Conservation (phyloP, 2,888 invertebrate genomes). For the Phyllotreta striolata region DNA sequence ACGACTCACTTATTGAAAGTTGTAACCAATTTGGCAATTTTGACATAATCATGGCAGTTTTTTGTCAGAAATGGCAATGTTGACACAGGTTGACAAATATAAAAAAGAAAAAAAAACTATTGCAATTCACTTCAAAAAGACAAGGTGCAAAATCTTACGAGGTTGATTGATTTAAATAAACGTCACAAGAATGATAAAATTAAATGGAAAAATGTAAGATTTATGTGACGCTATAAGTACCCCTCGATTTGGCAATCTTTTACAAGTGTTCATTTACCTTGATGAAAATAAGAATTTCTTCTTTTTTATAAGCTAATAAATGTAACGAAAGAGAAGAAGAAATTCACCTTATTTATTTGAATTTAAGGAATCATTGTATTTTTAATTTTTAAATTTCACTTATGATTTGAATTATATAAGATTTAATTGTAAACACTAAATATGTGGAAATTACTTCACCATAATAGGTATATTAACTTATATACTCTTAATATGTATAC, state of each 20-base stretch:
- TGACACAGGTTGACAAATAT: conserved; percentile 1
- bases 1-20: conserved; percentile 26
- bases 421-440: conserved; percentile 1
- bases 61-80: conserved; percentile 11
- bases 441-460: conserved; percentile 32
- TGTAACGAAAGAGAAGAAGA: no score
- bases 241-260: no score
- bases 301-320: no score
- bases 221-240: no score
- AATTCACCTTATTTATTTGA: no score
- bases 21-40: conserved; percentile 30
- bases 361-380: background rate
- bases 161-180: no score
- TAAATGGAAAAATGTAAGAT: no score
- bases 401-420: background rate
- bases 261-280: no score
- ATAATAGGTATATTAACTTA: conserved; percentile 13
- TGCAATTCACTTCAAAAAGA: no score
- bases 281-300: no score
- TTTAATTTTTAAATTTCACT: background rate
- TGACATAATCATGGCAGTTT: conserved; percentile 20
- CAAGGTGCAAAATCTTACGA: no score
- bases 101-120: background rate
- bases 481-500: conserved; percentile 1
- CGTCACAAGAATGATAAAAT: no score